Conservation (phyloP, 2,797 vertebrate genomes). For the Fratercula arctica region DNA sequence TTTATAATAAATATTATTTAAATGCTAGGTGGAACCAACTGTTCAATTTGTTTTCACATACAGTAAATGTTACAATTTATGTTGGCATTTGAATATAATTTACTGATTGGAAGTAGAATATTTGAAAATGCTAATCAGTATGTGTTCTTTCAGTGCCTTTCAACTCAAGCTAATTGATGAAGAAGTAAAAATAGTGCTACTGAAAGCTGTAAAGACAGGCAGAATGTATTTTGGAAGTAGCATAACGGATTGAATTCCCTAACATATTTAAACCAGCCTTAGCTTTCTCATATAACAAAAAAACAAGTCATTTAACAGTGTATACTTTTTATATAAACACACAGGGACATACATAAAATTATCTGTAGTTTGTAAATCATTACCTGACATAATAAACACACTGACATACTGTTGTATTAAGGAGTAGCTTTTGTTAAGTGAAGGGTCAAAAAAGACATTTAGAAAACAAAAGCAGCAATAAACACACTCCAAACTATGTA, state of each 20-base stretch:
- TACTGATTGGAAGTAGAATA: slow-evolving; percentile 21
- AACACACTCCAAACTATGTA: fast-evolving
- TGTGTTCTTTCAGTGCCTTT: background rate
- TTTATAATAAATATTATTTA: slow-evolving; percentile 43
- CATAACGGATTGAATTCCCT: background rate
- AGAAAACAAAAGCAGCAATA: fast-evolving
- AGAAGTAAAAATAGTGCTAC: background rate
- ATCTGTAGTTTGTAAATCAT: background rate
- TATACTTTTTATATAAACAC: background rate
- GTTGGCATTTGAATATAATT: slow-evolving; percentile 44
- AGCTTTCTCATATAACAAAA: background rate
- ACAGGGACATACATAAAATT: background rate
- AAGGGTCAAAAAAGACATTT: background rate
- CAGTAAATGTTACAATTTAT: slow-evolving; percentile 30
- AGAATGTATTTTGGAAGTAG: background rate
- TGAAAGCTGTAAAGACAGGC: background rate
- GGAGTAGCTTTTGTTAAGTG: background rate
- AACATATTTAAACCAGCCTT: background rate
- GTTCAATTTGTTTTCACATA: slow-evolving; percentile 32
- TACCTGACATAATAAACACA: background rate
- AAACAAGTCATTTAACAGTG: background rate
- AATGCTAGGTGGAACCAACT: slow-evolving; percentile 32
- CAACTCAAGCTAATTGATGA: slow-evolving; percentile 22
- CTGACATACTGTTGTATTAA: background rate
- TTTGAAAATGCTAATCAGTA: slow-evolving; percentile 42